These are phyloP conservation scores for Andrena minutula DNA, from an alignment of 2,888 invertebrate genomes.

Conservation along the genomic window DNA sequence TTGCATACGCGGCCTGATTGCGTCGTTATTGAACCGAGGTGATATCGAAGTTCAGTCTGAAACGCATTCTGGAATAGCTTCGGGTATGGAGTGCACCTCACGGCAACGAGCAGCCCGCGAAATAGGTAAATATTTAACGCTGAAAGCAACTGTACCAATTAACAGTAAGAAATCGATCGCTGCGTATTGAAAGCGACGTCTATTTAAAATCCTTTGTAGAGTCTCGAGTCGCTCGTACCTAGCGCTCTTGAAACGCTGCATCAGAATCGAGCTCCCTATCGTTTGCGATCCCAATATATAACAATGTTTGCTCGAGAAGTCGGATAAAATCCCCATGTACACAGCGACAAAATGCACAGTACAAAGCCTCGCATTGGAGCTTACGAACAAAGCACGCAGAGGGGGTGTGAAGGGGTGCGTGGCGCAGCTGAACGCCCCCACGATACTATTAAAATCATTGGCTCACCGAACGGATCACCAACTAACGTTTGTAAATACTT, in stretches of 20 bases:
- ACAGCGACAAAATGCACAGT: constrained; percentile 66
- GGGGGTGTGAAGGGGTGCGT: constrained; percentile 3
- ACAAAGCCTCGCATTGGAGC: constrained; percentile 47
- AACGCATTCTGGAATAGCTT: neutral
- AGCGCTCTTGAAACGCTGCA: constrained; percentile 16
- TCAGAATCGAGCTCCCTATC: constrained; percentile 38
- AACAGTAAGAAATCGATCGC: neutral
- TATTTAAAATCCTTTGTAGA: constrained; percentile 8
- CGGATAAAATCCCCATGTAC: constrained; percentile 69
- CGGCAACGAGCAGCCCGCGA: constrained; percentile 4
- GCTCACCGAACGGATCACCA: constrained; percentile 22
- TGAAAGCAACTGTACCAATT: neutral
- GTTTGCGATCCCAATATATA: constrained; percentile 50
- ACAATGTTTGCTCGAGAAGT: constrained; percentile 69
- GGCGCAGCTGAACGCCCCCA: constrained; percentile 52
- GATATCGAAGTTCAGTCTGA: constrained; percentile 22
- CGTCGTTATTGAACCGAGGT: constrained; percentile 7
- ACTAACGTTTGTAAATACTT: constrained; percentile 58
- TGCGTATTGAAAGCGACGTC: neutral
- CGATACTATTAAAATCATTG: constrained; percentile 53
- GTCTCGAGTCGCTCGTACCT: neutral
- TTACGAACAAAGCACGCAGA: constrained; percentile 42
- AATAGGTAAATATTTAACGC: neutral
- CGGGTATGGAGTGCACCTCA: neutral
- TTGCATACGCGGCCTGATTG: constrained; percentile 26